Percentiles rank a stretch among this genome's conserved stretches.
Conservation (phyloP, 2,797 vertebrate species). For the Centropyge bicolor region DNA sequence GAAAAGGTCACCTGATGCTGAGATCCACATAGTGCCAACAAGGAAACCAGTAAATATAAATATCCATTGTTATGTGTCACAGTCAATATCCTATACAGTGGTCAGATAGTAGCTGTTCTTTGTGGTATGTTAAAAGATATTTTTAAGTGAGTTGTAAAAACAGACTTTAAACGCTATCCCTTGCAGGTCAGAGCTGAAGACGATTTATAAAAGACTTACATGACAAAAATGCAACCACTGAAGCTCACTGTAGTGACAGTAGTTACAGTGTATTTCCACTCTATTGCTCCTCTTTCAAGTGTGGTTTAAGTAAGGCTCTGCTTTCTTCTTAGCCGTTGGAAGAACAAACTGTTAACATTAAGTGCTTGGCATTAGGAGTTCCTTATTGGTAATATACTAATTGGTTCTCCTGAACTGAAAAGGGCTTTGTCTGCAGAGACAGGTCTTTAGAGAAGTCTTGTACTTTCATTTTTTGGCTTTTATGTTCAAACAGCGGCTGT, state of each 20-base stretch:
- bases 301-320: background rate
- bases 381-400: constrained; percentile 27
- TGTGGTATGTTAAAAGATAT: background rate
- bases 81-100: background rate
- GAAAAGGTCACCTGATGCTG: background rate
- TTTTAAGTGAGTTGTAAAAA: background rate
- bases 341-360: background rate
- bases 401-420: background rate
- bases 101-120: background rate
- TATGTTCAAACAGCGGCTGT: constrained; percentile 15
- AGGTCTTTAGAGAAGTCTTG: constrained; percentile 13
- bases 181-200: background rate
- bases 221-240: background rate
- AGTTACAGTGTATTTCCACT: background rate
- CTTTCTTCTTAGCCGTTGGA: background rate
- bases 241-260: background rate
- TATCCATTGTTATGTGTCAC: background rate
- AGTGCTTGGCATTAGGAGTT: background rate
- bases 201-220: background rate
- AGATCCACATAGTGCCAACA: background rate
- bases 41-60: background rate
- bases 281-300: background rate
- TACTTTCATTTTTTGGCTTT: constrained; percentile 1
- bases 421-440: constrained; percentile 13
- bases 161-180: background rate